Evolutionary conservation across 1,140 invertebrate genomes (phyloP).

Genomic region (Euglossa dilemma): DNA sequence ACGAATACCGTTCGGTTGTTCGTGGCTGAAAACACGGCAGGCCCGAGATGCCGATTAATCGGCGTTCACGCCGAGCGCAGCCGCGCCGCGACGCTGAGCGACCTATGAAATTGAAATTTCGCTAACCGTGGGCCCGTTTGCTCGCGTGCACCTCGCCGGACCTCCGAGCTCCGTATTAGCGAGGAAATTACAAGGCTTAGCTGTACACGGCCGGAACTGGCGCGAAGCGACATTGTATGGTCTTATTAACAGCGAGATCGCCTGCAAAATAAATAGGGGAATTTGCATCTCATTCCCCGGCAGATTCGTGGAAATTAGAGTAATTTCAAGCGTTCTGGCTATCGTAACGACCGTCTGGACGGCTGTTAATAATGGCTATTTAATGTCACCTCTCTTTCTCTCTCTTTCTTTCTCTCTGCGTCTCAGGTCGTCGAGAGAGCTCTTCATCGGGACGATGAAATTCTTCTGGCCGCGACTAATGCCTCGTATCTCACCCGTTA

Average conservation of each 20-base stretch:
- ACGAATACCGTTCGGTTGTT: constrained; percentile 3
- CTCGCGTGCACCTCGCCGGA: background rate
- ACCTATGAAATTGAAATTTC: constrained; percentile 23
- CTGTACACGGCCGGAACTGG: background rate
- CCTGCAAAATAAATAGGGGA: constrained; percentile 34
- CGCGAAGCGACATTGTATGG: background rate
- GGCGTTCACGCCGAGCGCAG: constrained; percentile 2
- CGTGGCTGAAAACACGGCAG: constrained; percentile 24
- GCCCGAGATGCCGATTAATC: constrained; percentile 35
- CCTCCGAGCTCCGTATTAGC: background rate
- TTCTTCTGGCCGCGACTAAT: background rate
- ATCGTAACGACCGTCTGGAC: constrained; percentile 34
- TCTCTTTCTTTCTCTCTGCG: background rate
- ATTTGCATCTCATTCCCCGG: constrained; percentile 39
- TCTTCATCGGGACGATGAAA: constrained; percentile 19
- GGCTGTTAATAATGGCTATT: constrained; percentile 47
- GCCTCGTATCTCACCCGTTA: background rate
- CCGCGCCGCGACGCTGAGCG: background rate
- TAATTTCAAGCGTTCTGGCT: constrained; percentile 33
- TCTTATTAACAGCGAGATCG: constrained; percentile 28
- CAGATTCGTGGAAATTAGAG: constrained; percentile 43
- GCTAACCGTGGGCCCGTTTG: background rate
- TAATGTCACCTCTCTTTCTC: background rate
- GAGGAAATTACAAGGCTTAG: constrained; percentile 27
- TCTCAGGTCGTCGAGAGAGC: background rate